Percentiles rank a stretch among this genome's conserved stretches.
Evolutionary conservation across 2,888 invertebrate species (phyloP).

Genomic region (Rugalucina vietnamica): DNA sequence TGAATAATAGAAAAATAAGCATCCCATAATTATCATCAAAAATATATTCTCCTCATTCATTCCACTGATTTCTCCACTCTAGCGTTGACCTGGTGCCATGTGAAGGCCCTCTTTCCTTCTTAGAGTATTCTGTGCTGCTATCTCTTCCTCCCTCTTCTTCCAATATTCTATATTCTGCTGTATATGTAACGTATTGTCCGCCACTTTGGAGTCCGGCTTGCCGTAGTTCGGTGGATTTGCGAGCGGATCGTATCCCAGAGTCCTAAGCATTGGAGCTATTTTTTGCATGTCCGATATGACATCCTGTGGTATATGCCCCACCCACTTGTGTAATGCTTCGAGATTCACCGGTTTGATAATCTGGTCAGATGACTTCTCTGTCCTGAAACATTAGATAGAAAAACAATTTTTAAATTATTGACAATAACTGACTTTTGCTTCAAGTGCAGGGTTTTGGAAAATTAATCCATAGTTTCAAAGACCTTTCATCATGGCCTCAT

Average conservation of each 20-base stretch:
- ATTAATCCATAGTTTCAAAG: too few species aligned
- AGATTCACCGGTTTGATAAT: slow-evolving; percentile 99
- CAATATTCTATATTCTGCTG: slow-evolving; percentile 82
- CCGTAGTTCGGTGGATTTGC: slow-evolving; percentile 98
- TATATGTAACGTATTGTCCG: slow-evolving; percentile 85
- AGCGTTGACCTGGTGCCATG: too few species aligned
- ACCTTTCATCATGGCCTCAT: too few species aligned
- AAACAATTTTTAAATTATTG: slow-evolving; percentile 23
- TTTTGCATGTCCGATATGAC: slow-evolving; percentile 96
- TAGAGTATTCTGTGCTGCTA: slow-evolving; percentile 54
- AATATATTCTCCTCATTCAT: too few species aligned
- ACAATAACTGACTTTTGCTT: too few species aligned
- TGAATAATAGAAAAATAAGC: too few species aligned
- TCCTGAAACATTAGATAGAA: slow-evolving; percentile 87
- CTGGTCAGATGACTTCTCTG: slow-evolving; percentile 99
- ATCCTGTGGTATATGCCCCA: slow-evolving; percentile 88
- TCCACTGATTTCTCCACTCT: too few species aligned
- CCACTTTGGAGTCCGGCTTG: slow-evolving; percentile 87
- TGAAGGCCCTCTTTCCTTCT: too few species aligned
- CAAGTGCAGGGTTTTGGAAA: too few species aligned
- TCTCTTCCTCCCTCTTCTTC: slow-evolving; percentile 75
- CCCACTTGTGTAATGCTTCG: slow-evolving; percentile 91
- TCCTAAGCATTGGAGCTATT: slow-evolving; percentile 96
- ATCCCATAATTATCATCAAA: too few species aligned
- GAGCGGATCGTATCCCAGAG: slow-evolving; percentile 95